phyloP scores from a whole-genome alignment of 2,113 vertebrate genomes.

The Hydrolagus affinis region DNA sequence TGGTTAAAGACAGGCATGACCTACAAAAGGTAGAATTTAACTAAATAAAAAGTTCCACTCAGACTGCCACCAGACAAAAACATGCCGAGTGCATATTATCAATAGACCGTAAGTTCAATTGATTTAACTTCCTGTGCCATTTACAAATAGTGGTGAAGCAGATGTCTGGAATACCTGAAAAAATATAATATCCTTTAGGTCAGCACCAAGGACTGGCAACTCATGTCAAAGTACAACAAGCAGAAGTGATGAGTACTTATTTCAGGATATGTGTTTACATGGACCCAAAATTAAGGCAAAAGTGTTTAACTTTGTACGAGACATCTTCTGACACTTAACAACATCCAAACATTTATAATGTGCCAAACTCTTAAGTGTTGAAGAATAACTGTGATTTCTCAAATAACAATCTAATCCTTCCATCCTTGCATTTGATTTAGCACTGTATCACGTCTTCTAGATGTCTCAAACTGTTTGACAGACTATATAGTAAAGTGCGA shows the following conservation, averaged over 20 bases:
- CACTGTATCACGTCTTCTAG: too few relatives aligned
- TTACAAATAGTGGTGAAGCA: not conserved
- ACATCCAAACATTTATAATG: too few relatives aligned
- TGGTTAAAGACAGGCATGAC: not conserved
- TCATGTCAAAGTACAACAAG: constrained; percentile 11
- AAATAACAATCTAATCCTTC: too few relatives aligned
- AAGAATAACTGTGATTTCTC: too few relatives aligned
- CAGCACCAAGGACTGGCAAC: not conserved
- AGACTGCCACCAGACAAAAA: constrained; percentile 18
- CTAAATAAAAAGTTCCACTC: not conserved
- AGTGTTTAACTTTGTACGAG: constrained; percentile 20
- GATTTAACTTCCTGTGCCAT: not conserved
- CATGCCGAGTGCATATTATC: constrained; percentile 8
- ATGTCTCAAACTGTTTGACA: too few relatives aligned
- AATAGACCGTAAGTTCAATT: constrained; percentile 2
- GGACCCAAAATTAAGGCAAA: not conserved
- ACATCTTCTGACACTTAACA: not conserved
- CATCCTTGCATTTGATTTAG: too few relatives aligned
- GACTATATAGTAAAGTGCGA: too few relatives aligned
- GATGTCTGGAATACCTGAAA: not conserved
- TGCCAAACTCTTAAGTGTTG: too few relatives aligned
- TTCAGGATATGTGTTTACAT: not conserved
- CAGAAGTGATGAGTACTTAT: not conserved
- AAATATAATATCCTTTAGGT: constrained; percentile 13
- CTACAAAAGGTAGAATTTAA: not conserved